These are phyloP conservation scores for Bergia sp. DNA, from an alignment of 92 coral and sea anemone species.

Conservation along the genomic window DNA sequence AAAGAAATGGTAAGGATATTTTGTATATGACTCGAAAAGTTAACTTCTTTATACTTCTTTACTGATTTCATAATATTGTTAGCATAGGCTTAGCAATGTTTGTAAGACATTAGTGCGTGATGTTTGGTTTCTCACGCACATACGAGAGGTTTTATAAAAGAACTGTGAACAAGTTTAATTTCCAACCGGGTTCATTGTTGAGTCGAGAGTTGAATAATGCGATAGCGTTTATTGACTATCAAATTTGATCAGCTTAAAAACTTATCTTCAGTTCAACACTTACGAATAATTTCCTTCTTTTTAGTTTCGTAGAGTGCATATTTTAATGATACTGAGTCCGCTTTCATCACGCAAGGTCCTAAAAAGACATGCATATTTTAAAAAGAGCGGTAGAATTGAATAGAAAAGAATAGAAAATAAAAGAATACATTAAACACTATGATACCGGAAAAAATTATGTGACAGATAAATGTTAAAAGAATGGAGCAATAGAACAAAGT, in stretches of 20 bases:
- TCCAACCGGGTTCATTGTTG: not conserved
- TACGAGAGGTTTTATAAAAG: not conserved
- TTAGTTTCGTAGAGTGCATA: not conserved
- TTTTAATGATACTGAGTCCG: not conserved
- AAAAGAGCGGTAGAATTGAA: not conserved
- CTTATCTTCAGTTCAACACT: not conserved
- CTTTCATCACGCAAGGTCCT: not conserved
- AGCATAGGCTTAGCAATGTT: not conserved
- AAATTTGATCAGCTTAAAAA: not conserved
- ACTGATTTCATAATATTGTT: not conserved
- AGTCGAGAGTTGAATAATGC: not conserved
- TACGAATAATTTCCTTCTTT: not conserved
- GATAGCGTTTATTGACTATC: not conserved
- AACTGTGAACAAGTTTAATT: not conserved
- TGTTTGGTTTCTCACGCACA: not conserved
- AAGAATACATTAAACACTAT: not conserved
- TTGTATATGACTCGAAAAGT: not conserved
- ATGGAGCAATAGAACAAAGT: not conserved
- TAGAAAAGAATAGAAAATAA: not conserved
- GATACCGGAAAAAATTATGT: not conserved
- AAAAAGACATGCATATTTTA: not conserved
- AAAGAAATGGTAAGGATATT: constrained; percentile 37
- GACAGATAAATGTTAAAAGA: not conserved
- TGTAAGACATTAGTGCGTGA: not conserved
- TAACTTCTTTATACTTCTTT: not conserved